Evolutionary conservation across 2,797 vertebrate species (phyloP).

Genomic region (Falco naumanni): DNA sequence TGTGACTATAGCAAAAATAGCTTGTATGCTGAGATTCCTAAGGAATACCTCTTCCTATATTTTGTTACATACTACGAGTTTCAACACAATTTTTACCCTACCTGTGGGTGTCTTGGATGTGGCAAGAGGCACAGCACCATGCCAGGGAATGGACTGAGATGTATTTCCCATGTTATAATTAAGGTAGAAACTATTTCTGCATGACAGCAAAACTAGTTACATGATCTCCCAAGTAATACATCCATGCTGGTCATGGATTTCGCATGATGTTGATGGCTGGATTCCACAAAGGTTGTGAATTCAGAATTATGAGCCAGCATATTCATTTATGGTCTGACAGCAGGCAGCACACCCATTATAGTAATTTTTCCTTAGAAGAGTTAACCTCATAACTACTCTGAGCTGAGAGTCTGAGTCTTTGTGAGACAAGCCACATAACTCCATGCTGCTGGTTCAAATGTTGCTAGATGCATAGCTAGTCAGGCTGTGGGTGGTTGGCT

Average conservation of each 20-base stretch:
- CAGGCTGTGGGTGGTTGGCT: neutral
- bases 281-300: neutral
- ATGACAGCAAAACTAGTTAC: neutral
- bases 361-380: neutral
- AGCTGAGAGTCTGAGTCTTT: neutral
- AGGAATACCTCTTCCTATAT: neutral
- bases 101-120: neutral
- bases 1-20: neutral
- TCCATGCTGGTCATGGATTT: neutral
- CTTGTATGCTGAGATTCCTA: neutral
- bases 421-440: neutral
- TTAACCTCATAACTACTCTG: neutral
- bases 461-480: neutral
- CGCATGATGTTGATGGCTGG: neutral
- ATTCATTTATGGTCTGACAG: neutral
- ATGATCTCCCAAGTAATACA: neutral
- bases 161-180: neutral
- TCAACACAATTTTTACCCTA: neutral
- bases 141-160: neutral
- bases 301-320: neutral
- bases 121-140: neutral
- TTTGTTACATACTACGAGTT: neutral
- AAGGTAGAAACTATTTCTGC: neutral
- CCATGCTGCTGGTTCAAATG: neutral
- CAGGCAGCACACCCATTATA: neutral